Conservation (phyloP, 2,888 invertebrate species). For the Biston stratarius region DNA sequence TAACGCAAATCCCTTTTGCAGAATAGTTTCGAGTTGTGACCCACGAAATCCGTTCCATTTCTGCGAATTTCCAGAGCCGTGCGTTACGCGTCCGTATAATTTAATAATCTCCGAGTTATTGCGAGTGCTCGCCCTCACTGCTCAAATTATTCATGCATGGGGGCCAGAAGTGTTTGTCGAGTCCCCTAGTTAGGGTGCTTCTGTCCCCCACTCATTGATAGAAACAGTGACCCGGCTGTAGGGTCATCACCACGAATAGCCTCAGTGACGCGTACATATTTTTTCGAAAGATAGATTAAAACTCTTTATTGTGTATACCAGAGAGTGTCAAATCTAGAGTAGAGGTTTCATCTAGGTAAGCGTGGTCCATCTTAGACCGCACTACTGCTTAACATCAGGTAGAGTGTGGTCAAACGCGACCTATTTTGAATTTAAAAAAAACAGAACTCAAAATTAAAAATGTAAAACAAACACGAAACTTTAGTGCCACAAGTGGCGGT, state of each 20-base stretch:
- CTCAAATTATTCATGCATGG: constrained; percentile 80
- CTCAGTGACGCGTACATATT: not conserved
- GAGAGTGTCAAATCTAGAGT: too few relatives aligned
- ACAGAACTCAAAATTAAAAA: too few relatives aligned
- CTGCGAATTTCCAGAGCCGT: constrained; percentile 38
- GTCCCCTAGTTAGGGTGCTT: constrained; percentile 63
- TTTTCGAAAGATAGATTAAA: not conserved
- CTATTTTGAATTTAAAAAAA: too few relatives aligned
- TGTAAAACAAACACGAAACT: too few relatives aligned
- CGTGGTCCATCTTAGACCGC: too few relatives aligned
- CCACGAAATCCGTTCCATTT: constrained; percentile 41
- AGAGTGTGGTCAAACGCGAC: too few relatives aligned
- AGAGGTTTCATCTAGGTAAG: too few relatives aligned
- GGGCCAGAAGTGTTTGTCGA: constrained; percentile 69
- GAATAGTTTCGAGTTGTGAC: constrained; percentile 27
- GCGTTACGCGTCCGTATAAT: constrained; percentile 75
- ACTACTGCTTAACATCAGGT: too few relatives aligned
- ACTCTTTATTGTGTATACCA: too few relatives aligned
- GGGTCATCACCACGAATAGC: constrained; percentile 10
- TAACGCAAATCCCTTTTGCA: constrained; percentile 31
- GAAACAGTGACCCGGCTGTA: constrained; percentile 50
- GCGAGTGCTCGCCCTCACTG: constrained; percentile 61
- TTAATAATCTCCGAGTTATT: constrained; percentile 82
- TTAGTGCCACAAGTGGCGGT: too few relatives aligned
- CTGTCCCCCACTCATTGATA: constrained; percentile 64